Conservation (phyloP, 2,797 vertebrate genomes). For the Gobionotothen gibberifrons region DNA sequence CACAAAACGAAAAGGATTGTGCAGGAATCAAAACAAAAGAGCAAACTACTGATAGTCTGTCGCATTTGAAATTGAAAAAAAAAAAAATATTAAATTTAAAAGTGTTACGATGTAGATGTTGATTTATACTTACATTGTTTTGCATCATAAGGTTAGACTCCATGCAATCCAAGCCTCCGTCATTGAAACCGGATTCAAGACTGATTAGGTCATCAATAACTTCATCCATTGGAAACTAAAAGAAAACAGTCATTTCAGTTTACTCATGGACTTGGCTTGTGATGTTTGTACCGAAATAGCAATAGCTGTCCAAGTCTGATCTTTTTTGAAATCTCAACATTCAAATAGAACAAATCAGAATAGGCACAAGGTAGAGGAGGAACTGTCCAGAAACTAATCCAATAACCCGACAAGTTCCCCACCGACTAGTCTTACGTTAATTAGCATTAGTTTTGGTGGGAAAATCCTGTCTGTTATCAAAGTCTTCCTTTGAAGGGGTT, state of each 20-base stretch:
- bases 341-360: slow-evolving; percentile 51
- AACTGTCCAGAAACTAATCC: slow-evolving; percentile 58
- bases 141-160: slow-evolving; percentile 91
- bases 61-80: not conserved
- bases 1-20: slow-evolving; percentile 13
- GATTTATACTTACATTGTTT: slow-evolving; percentile 91
- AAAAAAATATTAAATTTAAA: too few relatives aligned
- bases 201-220: slow-evolving; percentile 95
- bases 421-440: slow-evolving; percentile 32
- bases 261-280: slow-evolving; percentile 53
- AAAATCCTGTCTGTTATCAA: slow-evolving; percentile 68
- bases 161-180: slow-evolving; percentile 91
- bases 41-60: slow-evolving; percentile 8
- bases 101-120: slow-evolving; percentile 17
- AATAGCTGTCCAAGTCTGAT: slow-evolving; percentile 48
- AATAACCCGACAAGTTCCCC: slow-evolving; percentile 57
- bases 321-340: slow-evolving; percentile 59
- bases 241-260: slow-evolving; percentile 76
- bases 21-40: slow-evolving; percentile 38
- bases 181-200: slow-evolving; percentile 94
- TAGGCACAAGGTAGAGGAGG: slow-evolving; percentile 40
- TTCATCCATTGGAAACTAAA: slow-evolving; percentile 94
- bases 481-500: slow-evolving; percentile 54
- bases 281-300: slow-evolving; percentile 42
- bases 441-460: slow-evolving; percentile 28